phyloP scores from a whole-genome alignment of 2,797 vertebrate species.

The Diglossa cyanea region DNA sequence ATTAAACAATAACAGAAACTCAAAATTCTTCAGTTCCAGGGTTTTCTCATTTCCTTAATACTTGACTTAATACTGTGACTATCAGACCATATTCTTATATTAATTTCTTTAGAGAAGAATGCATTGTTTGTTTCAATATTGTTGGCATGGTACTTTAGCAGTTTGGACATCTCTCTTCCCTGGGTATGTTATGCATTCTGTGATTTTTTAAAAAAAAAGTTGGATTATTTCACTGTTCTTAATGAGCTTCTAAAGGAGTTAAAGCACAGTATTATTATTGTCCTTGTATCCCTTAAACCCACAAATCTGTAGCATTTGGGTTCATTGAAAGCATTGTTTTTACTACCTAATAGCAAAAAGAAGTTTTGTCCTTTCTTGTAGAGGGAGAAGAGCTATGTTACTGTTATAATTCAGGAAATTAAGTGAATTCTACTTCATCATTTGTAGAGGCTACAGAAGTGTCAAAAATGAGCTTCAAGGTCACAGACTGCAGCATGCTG shows the following conservation, averaged over 20 bases:
- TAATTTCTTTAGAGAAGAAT: neutral
- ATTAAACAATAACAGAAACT: neutral
- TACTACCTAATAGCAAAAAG: neutral
- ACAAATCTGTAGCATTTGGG: rapidly evolving
- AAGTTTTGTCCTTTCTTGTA: neutral
- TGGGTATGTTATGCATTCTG: neutral
- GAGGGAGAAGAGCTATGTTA: neutral
- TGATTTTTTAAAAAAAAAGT: neutral
- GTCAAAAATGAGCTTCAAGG: neutral
- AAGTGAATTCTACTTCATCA: neutral
- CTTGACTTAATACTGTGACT: neutral
- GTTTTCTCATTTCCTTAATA: neutral
- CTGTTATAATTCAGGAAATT: neutral
- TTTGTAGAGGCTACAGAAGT: neutral
- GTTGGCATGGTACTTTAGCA: neutral
- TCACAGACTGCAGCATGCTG: neutral
- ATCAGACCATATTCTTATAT: neutral
- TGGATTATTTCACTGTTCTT: neutral
- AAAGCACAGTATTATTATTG: neutral
- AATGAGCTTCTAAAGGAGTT: neutral
- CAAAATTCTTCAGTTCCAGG: neutral
- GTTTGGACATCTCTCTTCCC: neutral
- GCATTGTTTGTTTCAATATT: neutral
- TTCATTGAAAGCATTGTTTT: neutral
- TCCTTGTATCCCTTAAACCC: neutral